phyloP scores from a whole-genome alignment of 2,888 invertebrate genomes.

The Diachrysia chrysitis region DNA sequence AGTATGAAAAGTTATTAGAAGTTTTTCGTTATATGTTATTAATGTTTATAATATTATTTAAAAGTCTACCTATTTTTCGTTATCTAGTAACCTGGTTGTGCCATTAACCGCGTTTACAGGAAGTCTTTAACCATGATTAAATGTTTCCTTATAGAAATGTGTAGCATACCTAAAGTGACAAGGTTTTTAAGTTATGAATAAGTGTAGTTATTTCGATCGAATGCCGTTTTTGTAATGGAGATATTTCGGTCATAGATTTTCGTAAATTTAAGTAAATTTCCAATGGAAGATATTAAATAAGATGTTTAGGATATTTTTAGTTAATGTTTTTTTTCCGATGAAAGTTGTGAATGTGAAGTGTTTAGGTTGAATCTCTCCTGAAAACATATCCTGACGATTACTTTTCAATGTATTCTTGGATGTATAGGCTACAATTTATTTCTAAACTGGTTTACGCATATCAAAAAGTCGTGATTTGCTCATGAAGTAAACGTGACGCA shows the following conservation, averaged over 20 bases:
- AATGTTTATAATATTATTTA: background rate
- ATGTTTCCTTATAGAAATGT: constrained; percentile 2
- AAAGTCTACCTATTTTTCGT: background rate
- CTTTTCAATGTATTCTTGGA: no score
- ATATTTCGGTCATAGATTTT: no score
- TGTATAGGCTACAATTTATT: no score
- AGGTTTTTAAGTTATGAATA: background rate
- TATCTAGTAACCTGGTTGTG: constrained; percentile 2
- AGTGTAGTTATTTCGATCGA: background rate
- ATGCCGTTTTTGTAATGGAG: background rate
- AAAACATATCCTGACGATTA: no score
- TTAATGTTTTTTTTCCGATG: no score
- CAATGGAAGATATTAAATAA: no score
- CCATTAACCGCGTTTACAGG: constrained; percentile 4
- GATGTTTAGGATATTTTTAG: no score
- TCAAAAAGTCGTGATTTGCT: background rate
- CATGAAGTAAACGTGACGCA: background rate
- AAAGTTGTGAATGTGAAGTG: no score
- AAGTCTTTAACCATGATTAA: background rate
- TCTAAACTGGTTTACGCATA: background rate
- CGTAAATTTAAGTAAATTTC: no score
- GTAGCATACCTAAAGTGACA: background rate
- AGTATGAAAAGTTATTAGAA: no score
- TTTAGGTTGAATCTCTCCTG: no score
- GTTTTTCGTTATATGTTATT: background rate